A percentile compares a stretch with the other conserved stretches of the same genome.
Evolutionary conservation across 2,888 invertebrate species (phyloP).

Genomic region (Lacanobia wlatinum): DNA sequence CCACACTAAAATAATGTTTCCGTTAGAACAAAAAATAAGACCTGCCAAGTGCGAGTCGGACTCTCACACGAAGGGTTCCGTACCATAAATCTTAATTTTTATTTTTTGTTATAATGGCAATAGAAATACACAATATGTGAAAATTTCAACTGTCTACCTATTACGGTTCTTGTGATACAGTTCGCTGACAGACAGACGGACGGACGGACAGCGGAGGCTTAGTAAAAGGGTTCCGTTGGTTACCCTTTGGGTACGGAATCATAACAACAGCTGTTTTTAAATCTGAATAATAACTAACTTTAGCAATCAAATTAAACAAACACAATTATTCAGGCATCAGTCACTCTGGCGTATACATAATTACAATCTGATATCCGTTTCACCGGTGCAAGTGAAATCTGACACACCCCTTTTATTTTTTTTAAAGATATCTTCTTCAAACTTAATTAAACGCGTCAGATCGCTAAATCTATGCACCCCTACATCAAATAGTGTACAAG

Average conservation of each 20-base stretch:
- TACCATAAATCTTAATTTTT: too few relatives aligned
- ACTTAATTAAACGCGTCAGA: conserved; percentile 74
- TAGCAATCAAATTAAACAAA: conserved; percentile 29
- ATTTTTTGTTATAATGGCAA: too few relatives aligned
- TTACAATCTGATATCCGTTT: conserved; percentile 45
- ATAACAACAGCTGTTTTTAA: not conserved
- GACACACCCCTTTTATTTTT: conserved; percentile 60
- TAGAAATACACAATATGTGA: too few relatives aligned
- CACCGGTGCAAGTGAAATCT: conserved; percentile 37
- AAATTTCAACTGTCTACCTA: too few relatives aligned
- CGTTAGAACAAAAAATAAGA: not conserved
- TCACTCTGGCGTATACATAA: conserved; percentile 43
- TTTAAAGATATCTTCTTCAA: conserved; percentile 65
- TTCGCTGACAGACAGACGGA: too few relatives aligned
- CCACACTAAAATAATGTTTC: too few relatives aligned
- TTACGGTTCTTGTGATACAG: too few relatives aligned
- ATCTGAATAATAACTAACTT: not conserved
- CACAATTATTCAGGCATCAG: conserved; percentile 50
- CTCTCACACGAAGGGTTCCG: too few relatives aligned
- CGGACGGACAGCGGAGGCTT: too few relatives aligned
- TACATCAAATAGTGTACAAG: conserved; percentile 77
- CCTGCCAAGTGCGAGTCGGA: too few relatives aligned
- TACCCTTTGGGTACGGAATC: too few relatives aligned
- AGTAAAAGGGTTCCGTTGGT: too few relatives aligned
- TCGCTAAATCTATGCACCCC: conserved; percentile 80